phyloP scores from a whole-genome alignment of 2,797 vertebrate genomes.

The Parauchenoglanis punctatus region DNA sequence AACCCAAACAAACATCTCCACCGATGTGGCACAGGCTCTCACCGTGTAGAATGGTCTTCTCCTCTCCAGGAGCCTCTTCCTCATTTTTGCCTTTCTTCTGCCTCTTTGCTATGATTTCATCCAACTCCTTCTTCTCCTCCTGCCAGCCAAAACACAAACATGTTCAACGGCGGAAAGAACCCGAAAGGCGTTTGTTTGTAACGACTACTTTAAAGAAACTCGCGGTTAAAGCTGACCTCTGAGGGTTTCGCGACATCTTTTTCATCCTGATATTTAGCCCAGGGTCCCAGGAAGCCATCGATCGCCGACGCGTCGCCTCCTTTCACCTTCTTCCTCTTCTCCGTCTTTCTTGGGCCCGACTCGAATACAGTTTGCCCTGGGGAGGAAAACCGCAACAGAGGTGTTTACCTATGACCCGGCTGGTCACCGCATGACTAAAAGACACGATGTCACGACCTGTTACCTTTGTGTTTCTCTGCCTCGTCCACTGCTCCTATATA shows the following conservation, averaged over 20 bases:
- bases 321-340: conserved; percentile 95
- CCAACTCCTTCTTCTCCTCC: conserved; percentile 95
- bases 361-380: conserved; percentile 97
- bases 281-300: conserved; percentile 92
- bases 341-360: conserved; percentile 85
- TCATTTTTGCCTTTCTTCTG: conserved; percentile 96
- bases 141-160: conserved; percentile 61
- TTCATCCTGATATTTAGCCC: conserved; percentile 96
- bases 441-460: not conserved
- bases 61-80: conserved; percentile 92
- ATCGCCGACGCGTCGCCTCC: conserved; percentile 92
- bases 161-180: too few relatives aligned
- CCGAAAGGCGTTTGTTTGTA: too few relatives aligned
- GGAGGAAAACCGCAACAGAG: not conserved
- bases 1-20: not conserved
- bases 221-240: conserved; percentile 78
- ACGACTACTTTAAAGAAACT: too few relatives aligned
- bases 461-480: conserved; percentile 98
- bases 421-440: not conserved
- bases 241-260: conserved; percentile 92
- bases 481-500: conserved; percentile 96
- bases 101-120: conserved; percentile 96
- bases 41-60: conserved; percentile 97
- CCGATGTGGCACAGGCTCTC: conserved; percentile 44
- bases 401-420: not conserved